These are phyloP conservation scores for Dendrolimus pini DNA, from an alignment of 2,888 invertebrate species.

Conservation along the genomic window DNA sequence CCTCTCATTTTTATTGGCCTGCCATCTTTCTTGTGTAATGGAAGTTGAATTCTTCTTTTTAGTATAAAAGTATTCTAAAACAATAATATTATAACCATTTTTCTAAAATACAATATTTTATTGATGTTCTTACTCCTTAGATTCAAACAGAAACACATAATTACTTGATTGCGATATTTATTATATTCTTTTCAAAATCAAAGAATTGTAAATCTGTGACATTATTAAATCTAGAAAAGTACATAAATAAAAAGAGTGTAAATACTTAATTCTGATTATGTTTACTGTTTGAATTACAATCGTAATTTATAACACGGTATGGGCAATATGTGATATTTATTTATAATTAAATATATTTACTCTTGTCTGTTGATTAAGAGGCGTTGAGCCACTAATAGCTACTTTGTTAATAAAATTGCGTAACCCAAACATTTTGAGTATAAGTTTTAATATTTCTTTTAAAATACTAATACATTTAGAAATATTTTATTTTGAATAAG, in stretches of 20 bases:
- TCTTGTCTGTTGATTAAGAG: conserved; percentile 50
- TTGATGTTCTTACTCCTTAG: too few species aligned
- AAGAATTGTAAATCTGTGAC: too few species aligned
- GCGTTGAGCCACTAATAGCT: conserved; percentile 20
- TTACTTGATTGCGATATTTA: too few species aligned
- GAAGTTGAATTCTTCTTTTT: conserved; percentile 77
- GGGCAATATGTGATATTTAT: neutral
- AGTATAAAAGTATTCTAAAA: conserved; percentile 86
- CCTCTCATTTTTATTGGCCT: conserved; percentile 68
- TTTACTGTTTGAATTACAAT: too few species aligned
- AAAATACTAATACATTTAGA: too few species aligned
- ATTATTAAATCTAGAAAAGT: too few species aligned
- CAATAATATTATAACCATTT: conserved; percentile 10
- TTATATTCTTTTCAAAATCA: too few species aligned
- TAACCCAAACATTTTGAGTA: conserved; percentile 38
- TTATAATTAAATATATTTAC: conserved; percentile 22
- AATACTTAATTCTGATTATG: too few species aligned
- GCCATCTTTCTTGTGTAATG: conserved; percentile 77
- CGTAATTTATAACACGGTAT: neutral
- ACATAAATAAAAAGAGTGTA: too few species aligned
- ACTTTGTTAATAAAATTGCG: conserved; percentile 29
- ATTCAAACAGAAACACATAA: too few species aligned
- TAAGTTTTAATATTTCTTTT: neutral
- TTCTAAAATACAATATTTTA: too few species aligned
- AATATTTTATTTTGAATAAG: too few species aligned